Conservation (phyloP, 2,113 vertebrate species). For the Micronycteris hirsuta region DNA sequence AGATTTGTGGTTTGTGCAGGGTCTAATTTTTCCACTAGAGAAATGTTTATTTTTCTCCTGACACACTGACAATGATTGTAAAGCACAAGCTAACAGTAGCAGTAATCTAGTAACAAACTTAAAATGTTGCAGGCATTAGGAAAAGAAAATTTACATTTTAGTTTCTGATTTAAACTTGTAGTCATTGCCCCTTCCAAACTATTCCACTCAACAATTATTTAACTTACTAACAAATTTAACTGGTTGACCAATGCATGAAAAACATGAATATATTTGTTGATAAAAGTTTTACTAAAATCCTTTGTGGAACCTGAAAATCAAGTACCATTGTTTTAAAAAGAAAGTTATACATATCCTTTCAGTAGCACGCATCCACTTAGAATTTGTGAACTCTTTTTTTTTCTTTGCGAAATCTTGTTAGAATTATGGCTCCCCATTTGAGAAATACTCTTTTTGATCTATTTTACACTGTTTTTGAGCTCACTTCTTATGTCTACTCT, state of each 20-base stretch:
- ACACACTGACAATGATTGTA: neutral
- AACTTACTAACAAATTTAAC: neutral
- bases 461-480: neutral
- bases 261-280: neutral
- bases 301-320: neutral
- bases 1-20: neutral
- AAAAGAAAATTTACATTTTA: neutral
- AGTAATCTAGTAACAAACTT: neutral
- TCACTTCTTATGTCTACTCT: neutral
- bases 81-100: neutral
- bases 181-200: neutral
- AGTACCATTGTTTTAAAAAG: neutral
- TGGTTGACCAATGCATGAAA: neutral
- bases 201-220: neutral
- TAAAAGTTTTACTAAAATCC: neutral
- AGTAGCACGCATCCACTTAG: neutral
- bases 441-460: neutral
- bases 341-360: neutral
- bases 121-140: neutral
- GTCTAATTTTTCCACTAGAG: neutral
- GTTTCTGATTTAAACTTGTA: neutral
- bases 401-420: neutral
- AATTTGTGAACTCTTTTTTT: neutral
- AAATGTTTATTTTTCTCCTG: slow-evolving; percentile 4
- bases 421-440: neutral